Conservation (phyloP, 2,888 invertebrate species). For the Caenorhabditis japonica region DNA sequence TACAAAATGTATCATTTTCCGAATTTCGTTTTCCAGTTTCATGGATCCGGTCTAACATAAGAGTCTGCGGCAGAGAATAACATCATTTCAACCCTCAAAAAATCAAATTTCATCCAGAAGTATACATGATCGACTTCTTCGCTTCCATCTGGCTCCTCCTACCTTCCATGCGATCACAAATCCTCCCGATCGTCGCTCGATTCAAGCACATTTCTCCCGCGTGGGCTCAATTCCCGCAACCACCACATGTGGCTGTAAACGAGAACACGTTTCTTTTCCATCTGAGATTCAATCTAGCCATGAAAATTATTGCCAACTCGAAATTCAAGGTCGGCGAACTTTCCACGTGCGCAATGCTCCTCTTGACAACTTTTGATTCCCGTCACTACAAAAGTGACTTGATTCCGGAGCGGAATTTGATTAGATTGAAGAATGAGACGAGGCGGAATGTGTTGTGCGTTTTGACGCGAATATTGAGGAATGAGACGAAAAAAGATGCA, state of each 20-base stretch:
- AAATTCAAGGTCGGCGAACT: constrained; percentile 5
- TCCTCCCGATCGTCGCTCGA: constrained; percentile 26
- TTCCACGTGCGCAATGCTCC: constrained; percentile 7
- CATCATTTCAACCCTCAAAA: too few relatives aligned
- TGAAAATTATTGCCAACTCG: constrained; percentile 5
- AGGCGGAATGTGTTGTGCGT: constrained; percentile 13
- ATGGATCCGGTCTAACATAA: too few relatives aligned
- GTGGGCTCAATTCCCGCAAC: constrained; percentile 36
- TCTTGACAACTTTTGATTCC: constrained; percentile 7
- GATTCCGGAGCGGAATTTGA: constrained; percentile 2
- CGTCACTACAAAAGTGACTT: background rate
- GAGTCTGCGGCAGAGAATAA: too few relatives aligned
- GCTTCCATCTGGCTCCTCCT: constrained; percentile 18
- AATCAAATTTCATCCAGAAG: too few relatives aligned
- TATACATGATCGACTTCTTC: constrained; percentile 27
- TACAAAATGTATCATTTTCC: too few relatives aligned
- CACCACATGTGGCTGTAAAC: constrained; percentile 8
- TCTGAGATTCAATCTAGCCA: constrained; percentile 2
- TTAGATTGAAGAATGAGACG: constrained; percentile 1
- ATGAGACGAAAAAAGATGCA: background rate
- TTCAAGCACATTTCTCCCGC: constrained; percentile 32
- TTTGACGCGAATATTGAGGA: constrained; percentile 5
- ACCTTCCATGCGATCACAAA: constrained; percentile 12
- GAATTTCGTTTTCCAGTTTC: too few relatives aligned
- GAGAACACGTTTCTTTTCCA: background rate